Evolutionary conservation across 2,113 vertebrate genomes (phyloP).

Genomic region (Regulus satrapa): DNA sequence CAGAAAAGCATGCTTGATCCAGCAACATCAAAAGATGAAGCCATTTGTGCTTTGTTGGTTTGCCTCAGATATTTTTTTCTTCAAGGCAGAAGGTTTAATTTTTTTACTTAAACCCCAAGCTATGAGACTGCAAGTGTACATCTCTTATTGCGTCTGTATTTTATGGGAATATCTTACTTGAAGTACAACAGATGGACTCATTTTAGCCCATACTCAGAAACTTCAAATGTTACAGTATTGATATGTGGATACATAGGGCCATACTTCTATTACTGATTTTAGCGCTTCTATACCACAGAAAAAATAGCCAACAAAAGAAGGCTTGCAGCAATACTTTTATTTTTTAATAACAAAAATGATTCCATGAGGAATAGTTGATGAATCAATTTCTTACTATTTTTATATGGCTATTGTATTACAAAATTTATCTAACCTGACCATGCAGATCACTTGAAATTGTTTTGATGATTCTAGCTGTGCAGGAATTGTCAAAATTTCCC

Average conservation of each 20-base stretch:
- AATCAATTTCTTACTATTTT: neutral
- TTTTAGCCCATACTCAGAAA: slow-evolving; percentile 25
- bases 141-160: slow-evolving; percentile 58
- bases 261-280: neutral
- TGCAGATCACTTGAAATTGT: neutral
- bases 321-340: neutral
- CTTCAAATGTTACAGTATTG: neutral
- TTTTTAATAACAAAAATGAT: neutral
- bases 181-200: slow-evolving; percentile 47
- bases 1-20: slow-evolving; percentile 60
- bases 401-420: neutral
- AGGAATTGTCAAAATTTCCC: neutral
- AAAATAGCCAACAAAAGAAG: neutral
- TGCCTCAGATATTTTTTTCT: slow-evolving; percentile 47
- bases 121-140: slow-evolving; percentile 39
- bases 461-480: neutral
- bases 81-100: slow-evolving; percentile 59
- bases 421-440: neutral
- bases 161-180: slow-evolving; percentile 53
- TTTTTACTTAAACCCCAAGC: slow-evolving; percentile 48
- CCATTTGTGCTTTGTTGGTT: slow-evolving; percentile 50
- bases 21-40: slow-evolving; percentile 70
- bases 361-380: neutral
- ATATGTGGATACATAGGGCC: neutral
- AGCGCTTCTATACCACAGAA: neutral